A percentile compares a stretch with the other conserved stretches of the same genome.
Evolutionary conservation across 2,113 vertebrate genomes (phyloP).

Genomic region (Pagrus major): DNA sequence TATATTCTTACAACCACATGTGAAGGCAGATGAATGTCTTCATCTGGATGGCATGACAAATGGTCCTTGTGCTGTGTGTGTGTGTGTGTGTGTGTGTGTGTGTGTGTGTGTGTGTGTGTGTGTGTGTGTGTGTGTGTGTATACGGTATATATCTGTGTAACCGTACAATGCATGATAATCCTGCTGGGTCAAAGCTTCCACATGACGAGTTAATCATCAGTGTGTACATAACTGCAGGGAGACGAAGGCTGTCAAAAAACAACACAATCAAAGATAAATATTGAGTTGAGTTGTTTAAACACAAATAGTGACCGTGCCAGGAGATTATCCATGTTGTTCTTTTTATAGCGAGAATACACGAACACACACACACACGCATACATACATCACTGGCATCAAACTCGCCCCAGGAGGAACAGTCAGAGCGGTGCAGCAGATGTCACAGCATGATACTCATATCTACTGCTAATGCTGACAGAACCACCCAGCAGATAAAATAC

Average conservation of each 20-base stretch:
- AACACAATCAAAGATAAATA: constrained; percentile 50
- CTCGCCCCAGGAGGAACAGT: constrained; percentile 38
- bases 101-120: too few relatives aligned
- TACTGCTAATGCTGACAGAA: constrained; percentile 31
- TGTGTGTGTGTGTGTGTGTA: neutral
- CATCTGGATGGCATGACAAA: constrained; percentile 16
- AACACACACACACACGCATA: constrained; percentile 6
- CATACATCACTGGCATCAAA: constrained; percentile 9
- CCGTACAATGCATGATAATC: constrained; percentile 19
- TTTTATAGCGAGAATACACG: constrained; percentile 41
- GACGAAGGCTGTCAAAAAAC: constrained; percentile 25
- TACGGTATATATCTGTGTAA: neutral
- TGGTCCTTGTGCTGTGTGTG: too few relatives aligned
- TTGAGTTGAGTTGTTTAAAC: constrained; percentile 39
- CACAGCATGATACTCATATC: constrained; percentile 53
- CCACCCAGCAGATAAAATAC: constrained; percentile 29
- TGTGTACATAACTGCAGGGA: constrained; percentile 29
- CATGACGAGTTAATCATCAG: constrained; percentile 39
- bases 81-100: neutral
- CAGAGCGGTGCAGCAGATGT: constrained; percentile 61
- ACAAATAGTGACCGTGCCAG: constrained; percentile 41
- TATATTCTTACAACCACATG: neutral
- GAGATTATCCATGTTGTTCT: constrained; percentile 43
- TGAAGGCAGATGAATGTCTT: neutral
- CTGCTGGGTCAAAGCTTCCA: constrained; percentile 42